Evolutionary conservation across 2,888 invertebrate species (phyloP).

Genomic region (Sinotaia quadrata): DNA sequence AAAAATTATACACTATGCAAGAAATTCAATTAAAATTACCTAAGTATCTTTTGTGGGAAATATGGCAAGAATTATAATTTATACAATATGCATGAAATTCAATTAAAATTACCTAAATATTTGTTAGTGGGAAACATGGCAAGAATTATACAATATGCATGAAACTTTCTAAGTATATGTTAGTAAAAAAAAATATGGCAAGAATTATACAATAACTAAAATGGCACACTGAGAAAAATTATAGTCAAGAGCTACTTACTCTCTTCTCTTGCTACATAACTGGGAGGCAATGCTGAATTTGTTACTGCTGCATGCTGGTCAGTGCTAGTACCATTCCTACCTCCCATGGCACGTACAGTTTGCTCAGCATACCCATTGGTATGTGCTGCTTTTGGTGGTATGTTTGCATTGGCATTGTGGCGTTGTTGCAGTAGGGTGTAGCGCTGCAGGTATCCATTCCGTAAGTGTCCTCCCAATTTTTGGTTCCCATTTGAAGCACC

Average conservation of each 20-base stretch:
- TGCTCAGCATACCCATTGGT: constrained; percentile 25
- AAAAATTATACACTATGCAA: too few species aligned
- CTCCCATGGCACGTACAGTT: constrained; percentile 35
- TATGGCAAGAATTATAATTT: too few species aligned
- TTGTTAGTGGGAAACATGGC: too few species aligned
- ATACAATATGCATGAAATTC: too few species aligned
- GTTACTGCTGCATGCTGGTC: not conserved
- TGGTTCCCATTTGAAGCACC: not conserved
- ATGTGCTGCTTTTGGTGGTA: constrained; percentile 27
- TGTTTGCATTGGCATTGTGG: constrained; percentile 42
- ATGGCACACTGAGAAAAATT: not conserved
- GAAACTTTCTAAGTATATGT: too few species aligned
- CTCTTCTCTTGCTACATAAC: constrained; percentile 19
- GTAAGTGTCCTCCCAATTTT: constrained; percentile 30
- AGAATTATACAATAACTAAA: not conserved
- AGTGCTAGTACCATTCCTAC: constrained; percentile 33
- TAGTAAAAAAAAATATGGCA: not conserved
- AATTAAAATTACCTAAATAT: too few species aligned
- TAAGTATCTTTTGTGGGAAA: too few species aligned
- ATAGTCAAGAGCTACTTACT: constrained; percentile 2
- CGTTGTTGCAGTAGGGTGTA: constrained; percentile 54
- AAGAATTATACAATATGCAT: too few species aligned
- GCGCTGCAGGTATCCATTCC: constrained; percentile 43
- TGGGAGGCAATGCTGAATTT: not conserved
- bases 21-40: too few species aligned